Conservation (phyloP, 2,888 invertebrate genomes). For the Eristalinus sepulchralis region DNA sequence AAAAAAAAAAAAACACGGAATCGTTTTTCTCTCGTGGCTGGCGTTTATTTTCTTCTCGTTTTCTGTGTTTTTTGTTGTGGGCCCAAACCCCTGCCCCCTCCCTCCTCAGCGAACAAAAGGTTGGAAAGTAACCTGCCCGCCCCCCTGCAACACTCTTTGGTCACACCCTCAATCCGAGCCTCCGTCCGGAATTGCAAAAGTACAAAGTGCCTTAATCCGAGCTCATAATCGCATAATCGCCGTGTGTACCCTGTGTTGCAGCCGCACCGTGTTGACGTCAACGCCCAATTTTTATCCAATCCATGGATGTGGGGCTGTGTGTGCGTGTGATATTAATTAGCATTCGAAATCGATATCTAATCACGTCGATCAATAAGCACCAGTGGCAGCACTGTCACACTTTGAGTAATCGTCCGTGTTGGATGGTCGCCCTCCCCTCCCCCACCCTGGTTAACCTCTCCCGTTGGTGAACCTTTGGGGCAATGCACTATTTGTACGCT, state of each 20-base stretch:
- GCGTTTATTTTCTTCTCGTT: not conserved
- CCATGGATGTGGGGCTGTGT: not conserved
- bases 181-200: slow-evolving; percentile 47
- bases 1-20: slow-evolving; percentile 1
- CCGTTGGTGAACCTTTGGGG: slow-evolving; percentile 49
- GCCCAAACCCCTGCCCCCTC: no score
- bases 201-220: slow-evolving; percentile 54
- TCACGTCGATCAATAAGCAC: slow-evolving; percentile 70
- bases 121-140: slow-evolving; percentile 37
- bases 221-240: slow-evolving; percentile 37
- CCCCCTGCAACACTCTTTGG: not conserved
- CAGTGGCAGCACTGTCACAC: slow-evolving; percentile 65
- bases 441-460: no score
- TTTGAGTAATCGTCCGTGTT: slow-evolving; percentile 63
- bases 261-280: not conserved
- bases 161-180: not conserved
- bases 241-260: slow-evolving; percentile 11
- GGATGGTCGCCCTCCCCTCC: not conserved
- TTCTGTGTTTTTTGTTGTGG: not conserved
- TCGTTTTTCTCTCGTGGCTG: not conserved
- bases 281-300: not conserved
- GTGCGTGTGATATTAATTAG: slow-evolving; percentile 69
- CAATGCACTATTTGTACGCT: slow-evolving; percentile 52
- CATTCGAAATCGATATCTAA: slow-evolving; percentile 70
- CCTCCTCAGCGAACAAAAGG: slow-evolving; percentile 12